phyloP scores from a whole-genome alignment of 2,888 invertebrate species.

The Temnothorax unifasciatus region DNA sequence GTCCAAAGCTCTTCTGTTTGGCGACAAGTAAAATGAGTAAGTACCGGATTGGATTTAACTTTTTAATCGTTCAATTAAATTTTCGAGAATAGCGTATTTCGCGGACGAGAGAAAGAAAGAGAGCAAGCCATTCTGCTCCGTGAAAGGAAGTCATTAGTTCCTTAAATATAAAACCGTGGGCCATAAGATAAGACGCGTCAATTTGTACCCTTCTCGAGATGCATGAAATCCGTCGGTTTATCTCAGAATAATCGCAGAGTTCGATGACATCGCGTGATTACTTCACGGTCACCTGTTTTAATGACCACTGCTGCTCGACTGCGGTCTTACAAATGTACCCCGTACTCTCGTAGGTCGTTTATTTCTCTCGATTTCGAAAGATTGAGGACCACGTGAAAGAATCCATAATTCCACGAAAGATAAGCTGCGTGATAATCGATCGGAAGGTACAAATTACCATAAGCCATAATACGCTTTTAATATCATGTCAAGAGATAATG shows the following conservation, averaged over 20 bases:
- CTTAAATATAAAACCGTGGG: slow-evolving; percentile 49
- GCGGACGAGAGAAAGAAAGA: neutral
- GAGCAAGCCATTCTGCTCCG: neutral
- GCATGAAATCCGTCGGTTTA: slow-evolving; percentile 54
- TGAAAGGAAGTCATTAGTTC: slow-evolving; percentile 47
- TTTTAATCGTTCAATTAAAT: neutral
- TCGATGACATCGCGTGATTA: slow-evolving; percentile 62
- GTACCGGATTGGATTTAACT: neutral
- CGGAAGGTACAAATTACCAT: neutral
- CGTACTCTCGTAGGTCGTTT: neutral
- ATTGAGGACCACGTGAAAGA: neutral
- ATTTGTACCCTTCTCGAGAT: slow-evolving; percentile 50
- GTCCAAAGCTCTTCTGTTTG: neutral
- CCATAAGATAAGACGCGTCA: slow-evolving; percentile 43
- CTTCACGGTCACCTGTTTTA: slow-evolving; percentile 62
- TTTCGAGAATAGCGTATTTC: slow-evolving; percentile 1
- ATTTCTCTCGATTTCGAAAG: slow-evolving; percentile 12
- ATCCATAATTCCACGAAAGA: neutral
- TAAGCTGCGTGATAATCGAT: neutral
- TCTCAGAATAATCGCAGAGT: slow-evolving; percentile 58
- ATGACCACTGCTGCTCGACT: slow-evolving; percentile 47
- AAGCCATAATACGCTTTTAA: neutral
- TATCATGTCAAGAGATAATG: neutral
- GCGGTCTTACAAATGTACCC: slow-evolving; percentile 41
- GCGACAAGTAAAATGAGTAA: neutral